Base-by-base conservation (phyloP, 2,113 vertebrate genomes). In the Heteronetta atricapilla region DNA sequence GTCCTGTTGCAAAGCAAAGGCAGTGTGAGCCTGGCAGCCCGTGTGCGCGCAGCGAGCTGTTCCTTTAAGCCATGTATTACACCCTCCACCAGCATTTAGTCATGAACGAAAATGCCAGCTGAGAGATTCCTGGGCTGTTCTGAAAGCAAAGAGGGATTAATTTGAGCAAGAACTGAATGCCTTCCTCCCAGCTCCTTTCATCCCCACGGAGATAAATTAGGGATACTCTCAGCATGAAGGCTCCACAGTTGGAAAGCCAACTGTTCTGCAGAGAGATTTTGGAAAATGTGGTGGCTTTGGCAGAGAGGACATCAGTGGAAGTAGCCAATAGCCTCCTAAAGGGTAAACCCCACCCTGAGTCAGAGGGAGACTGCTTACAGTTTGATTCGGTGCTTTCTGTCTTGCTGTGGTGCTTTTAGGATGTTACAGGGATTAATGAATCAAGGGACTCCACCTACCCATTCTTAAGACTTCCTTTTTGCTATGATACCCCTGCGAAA, bases 91-190 rank as follows among this genome's bases (percentile, higher is more conserved):
- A 55, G 69, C 53, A 72, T 88, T 94, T 86, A 93, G 82, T 68
- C 66, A 77, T 84, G 91, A 89, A 86, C 0, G 0, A 87, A 97
- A 96, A 93, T 59, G 73, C 78, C 77, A 91, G 20, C 89, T 78
- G 89, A 96, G 95, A 72, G 68, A 80, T 88, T 91, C 79, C 92
- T 58, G 76, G 76, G 82, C 69, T 89, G 44, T 89, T 94, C 55
- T 85, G 79, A 94, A 96, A 96, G 93, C 67, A 80, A 44, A 90
- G 90, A 67, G 46, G 59, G 89, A 94, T 94, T 94, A 78, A 79
- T 93, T 25, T 92, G 58, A 82, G 62, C 67, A 67, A 82, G 87
- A 93, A 53, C 69, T 73, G 60, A 64, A 93, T 70, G 86, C 79
- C 56, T 93, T 88, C 82, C 73, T 93, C 82, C 70, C 25, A 36